Base-by-base conservation (phyloP, 2,797 vertebrate genomes). In the Mus minutoides region DNA sequence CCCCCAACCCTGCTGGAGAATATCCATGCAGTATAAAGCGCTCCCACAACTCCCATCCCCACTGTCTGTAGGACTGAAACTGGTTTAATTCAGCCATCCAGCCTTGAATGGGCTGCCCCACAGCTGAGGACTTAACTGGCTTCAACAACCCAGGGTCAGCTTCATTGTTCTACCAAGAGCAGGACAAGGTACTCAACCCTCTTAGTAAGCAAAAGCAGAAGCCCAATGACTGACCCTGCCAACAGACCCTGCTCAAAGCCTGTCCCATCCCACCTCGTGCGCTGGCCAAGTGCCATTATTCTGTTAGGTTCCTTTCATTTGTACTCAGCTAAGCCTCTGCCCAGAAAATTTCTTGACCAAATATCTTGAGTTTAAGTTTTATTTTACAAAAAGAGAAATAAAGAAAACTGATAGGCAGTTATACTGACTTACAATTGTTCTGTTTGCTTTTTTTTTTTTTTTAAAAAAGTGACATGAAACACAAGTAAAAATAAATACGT, bases 401-500 rank as follows among this genome's bases (percentile, higher is more conserved):
- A 97, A 98, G 97, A 97, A 97, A 97, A 96, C 92, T 96, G 96
- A 97, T 98, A 98, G 98, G 98, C 98, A 98, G 97, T 98, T 99
- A 98, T 98, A 99, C 98, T 98, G 98, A 99, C 98, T 98, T 98
- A 98, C 98, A 98, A 98, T 99, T 98, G 97, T 98, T 98, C 97
- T 98, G 97, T 97, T 98, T 98, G 98, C 96, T 26, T 62, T 62
- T 62, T 62, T 64, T 62, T 67, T 43, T 82, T 91, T 80, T 91
- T 97, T 96, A 85, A 98, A 99, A 98, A 99, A 99, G 99, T 98
- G 98, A 99, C 99, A 99, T 98, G 98, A 99, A 99, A 99, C 98
- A 99, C 98, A 98, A 98, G 98, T 99, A 99, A 99, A 99, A 99
- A 99, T 99, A 99, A 99, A 99, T 99, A 99, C 98, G 98, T 99